phyloP scores from a whole-genome alignment of 2,113 vertebrate species.

The Aegithalos caudatus region DNA sequence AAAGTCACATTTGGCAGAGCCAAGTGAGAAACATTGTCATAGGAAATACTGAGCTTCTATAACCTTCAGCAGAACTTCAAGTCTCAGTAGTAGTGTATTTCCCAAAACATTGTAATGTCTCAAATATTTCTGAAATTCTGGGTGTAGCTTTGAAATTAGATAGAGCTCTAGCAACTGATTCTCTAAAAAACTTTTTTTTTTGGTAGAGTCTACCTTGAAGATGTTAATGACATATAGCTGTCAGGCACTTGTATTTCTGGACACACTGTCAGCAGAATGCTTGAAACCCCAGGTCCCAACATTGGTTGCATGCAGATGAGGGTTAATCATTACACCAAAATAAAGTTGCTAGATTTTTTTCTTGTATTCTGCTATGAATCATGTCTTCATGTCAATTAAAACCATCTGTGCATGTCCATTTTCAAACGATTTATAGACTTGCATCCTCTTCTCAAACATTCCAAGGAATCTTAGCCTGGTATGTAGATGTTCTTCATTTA shows the following conservation, averaged over 20 bases:
- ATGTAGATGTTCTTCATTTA: background rate
- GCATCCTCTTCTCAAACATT: constrained; percentile 38
- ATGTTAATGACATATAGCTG: background rate
- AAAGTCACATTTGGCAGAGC: constrained; percentile 12
- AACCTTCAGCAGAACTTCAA: background rate
- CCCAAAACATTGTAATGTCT: background rate
- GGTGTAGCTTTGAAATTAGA: background rate
- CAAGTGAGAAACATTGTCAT: background rate
- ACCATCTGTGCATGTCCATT: constrained; percentile 42
- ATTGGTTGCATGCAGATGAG: background rate
- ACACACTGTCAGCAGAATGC: background rate
- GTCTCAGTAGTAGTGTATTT: background rate
- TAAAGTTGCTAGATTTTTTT: background rate
- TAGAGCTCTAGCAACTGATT: background rate
- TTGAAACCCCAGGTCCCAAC: background rate
- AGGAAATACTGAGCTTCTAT: background rate
- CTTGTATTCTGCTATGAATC: constrained; percentile 2
- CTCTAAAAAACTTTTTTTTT: background rate
- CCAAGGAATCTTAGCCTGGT: constrained; percentile 37
- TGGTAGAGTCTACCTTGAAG: background rate
- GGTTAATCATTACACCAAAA: constrained; percentile 27
- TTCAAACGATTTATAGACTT: constrained; percentile 36
- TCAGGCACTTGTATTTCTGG: background rate
- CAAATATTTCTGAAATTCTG: background rate
- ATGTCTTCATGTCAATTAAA: constrained; percentile 41